A percentile compares a stretch with the other conserved stretches of the same genome.
Evolutionary conservation across 2,797 vertebrate genomes (phyloP).

Genomic region (Eurystomus glaucurus): DNA sequence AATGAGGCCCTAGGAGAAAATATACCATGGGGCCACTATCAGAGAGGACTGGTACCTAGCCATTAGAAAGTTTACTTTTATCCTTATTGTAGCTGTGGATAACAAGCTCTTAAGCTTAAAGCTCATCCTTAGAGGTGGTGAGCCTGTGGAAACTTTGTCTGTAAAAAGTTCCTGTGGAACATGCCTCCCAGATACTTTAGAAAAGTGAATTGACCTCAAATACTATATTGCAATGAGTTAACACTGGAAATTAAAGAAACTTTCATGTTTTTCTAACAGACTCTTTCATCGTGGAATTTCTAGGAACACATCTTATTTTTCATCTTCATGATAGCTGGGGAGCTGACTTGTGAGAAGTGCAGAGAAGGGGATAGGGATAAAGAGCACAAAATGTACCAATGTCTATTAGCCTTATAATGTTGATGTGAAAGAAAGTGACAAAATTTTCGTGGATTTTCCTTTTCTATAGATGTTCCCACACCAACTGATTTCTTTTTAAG

Average conservation of each 20-base stretch:
- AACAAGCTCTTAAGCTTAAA: constrained; percentile 5
- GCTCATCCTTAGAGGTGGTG: background rate
- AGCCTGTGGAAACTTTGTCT: background rate
- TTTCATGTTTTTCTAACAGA: background rate
- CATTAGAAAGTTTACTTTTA: background rate
- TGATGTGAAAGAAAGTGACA: background rate
- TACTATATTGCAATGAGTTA: background rate
- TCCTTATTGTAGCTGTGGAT: background rate
- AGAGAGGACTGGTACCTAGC: background rate
- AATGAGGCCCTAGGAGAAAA: background rate
- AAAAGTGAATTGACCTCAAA: background rate
- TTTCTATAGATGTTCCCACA: background rate
- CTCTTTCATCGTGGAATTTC: background rate
- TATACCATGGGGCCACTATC: background rate
- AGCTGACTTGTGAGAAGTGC: background rate
- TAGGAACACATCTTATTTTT: background rate
- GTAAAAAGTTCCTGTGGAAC: background rate
- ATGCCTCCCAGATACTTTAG: background rate
- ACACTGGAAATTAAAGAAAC: background rate
- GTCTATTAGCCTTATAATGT: background rate
- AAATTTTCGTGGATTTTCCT: background rate
- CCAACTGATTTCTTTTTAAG: background rate
- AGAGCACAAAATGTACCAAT: background rate
- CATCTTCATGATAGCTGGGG: background rate
- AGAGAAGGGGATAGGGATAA: background rate